These are phyloP conservation scores for Ctenodactylus gundi DNA, from an alignment of 2,113 vertebrate species.

Conservation along the genomic window DNA sequence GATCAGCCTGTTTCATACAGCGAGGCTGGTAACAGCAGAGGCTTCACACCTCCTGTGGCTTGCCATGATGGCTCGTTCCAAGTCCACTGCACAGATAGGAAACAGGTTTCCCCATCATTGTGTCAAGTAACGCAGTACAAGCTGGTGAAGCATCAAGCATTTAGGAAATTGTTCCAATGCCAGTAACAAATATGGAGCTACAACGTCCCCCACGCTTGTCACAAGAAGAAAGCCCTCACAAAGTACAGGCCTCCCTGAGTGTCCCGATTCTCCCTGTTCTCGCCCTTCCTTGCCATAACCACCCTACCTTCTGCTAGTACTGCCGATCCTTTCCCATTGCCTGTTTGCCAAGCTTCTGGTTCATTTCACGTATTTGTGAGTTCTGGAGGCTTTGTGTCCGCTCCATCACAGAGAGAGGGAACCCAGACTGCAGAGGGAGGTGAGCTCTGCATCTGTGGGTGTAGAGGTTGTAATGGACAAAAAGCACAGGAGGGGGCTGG, in stretches of 20 bases:
- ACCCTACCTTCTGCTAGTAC: neutral
- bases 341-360: neutral
- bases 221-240: neutral
- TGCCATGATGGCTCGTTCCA: neutral
- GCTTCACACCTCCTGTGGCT: neutral
- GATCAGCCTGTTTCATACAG: neutral
- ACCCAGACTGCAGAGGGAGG: neutral
- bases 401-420: neutral
- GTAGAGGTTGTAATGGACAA: neutral
- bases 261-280: neutral
- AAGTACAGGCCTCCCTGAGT: neutral
- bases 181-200: neutral
- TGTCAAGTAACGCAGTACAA: neutral
- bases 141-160: neutral
- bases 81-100: no score
- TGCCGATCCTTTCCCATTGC: neutral
- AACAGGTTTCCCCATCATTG: neutral
- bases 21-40: neutral
- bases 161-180: neutral
- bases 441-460: neutral
- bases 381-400: neutral
- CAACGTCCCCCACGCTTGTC: neutral
- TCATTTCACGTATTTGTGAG: neutral
- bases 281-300: neutral
- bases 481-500: neutral